Percentiles rank a stretch among this genome's conserved stretches.
phyloP scores from a whole-genome alignment of 2,113 vertebrate species.

The Rhynchomys soricoides region DNA sequence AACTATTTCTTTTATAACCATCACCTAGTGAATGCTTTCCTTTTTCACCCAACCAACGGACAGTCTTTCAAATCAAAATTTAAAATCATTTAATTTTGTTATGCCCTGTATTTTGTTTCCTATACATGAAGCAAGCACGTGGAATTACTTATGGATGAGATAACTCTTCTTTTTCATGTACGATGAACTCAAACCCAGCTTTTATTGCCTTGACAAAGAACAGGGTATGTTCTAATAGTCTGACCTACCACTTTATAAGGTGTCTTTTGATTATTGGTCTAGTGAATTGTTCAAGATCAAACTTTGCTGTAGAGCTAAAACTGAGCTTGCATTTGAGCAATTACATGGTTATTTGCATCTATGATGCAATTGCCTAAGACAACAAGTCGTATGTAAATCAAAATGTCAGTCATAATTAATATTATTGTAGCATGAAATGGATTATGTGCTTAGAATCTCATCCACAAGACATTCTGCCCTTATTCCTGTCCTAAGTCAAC shows the following conservation, averaged over 20 bases:
- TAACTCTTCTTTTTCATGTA: slow-evolving; percentile 48
- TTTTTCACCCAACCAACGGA: neutral
- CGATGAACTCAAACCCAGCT: slow-evolving; percentile 42
- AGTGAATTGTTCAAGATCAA: slow-evolving; percentile 69
- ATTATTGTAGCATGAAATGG: slow-evolving; percentile 13
- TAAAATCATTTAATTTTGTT: slow-evolving; percentile 39
- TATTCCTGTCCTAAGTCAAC: slow-evolving; percentile 20
- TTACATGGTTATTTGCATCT: slow-evolving; percentile 60
- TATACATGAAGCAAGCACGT: neutral
- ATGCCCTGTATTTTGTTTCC: neutral
- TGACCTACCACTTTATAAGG: slow-evolving; percentile 64
- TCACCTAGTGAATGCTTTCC: neutral
- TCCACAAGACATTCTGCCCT: neutral
- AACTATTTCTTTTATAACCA: slow-evolving; percentile 1
- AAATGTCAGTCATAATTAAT: slow-evolving; percentile 62
- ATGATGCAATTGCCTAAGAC: slow-evolving; percentile 54
- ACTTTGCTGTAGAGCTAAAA: slow-evolving; percentile 61
- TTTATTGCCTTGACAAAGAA: slow-evolving; percentile 65
- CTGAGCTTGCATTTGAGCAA: slow-evolving; percentile 61
- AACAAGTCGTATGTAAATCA: slow-evolving; percentile 44
- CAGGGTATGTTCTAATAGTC: slow-evolving; percentile 37
- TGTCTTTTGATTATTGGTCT: slow-evolving; percentile 58
- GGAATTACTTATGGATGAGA: slow-evolving; percentile 29
- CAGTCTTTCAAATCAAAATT: neutral
- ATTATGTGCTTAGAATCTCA: slow-evolving; percentile 40